Evolutionary conservation across 2,797 vertebrate species (phyloP), one percentile per base, ranked within the genome.

Genomic region (Sarcoramphus papa): DNA sequence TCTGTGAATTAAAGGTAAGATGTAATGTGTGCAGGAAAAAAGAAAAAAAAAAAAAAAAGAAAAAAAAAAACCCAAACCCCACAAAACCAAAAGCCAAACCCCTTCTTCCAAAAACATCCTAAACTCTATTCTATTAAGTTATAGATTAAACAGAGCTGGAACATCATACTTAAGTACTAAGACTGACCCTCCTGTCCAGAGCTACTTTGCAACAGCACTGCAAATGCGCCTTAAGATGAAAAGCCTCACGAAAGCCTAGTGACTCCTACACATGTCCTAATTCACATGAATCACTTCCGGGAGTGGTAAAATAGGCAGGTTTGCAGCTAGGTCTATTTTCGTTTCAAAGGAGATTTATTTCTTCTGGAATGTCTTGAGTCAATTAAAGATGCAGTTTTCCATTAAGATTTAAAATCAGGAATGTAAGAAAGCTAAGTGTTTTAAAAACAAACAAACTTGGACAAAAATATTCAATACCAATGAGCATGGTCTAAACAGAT

Each of bases 1-100:
- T 99, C 99, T 99, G 98, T 35, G 85, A 97, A 96, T 81, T 85
- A 94, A 92, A 97, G 25, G 75, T 19, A 95, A 83, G 35, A 63
- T 48, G 79, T 89, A 87, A 86, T 5, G 40, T 56, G 40, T 19
- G 76, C 18, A 62, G 43, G 12, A 51, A 2, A 0, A 35, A 75
- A 59, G 23, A 67, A 62, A 37, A 35, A 13, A 14, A 27, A 35
- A 53, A 31, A 13, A 3, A 10, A n/a, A 63, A 57, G 21, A 2
- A 2, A 24, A 9, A 2, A 30, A 25, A 25, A 60, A 74, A 17
- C 1, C 12, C 45, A 54, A 48, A 54, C 8, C 6, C 20, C n/a
- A 35, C 6, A n/a, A 50, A 12, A 1, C 1, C 27, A 20, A 37
- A 48, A 4, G 1, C 33, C 19, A 15, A n/a, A 33, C 11, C 7